Evolutionary conservation across 2,113 vertebrate species (phyloP).

Genomic region (Chaetura pelagica): DNA sequence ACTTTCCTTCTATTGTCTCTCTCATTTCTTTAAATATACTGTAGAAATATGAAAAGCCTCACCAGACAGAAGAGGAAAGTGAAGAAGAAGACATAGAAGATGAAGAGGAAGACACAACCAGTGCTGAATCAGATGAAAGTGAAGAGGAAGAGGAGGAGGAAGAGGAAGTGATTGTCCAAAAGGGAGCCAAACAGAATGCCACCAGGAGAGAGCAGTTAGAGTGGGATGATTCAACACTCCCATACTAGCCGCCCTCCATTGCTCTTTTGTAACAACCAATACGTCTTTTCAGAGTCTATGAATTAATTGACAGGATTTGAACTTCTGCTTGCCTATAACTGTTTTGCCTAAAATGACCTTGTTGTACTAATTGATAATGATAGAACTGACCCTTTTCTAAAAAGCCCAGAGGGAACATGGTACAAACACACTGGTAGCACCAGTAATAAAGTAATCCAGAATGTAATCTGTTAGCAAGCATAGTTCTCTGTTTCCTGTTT

Average conservation of each 20-base stretch:
- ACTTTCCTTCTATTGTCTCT: not conserved
- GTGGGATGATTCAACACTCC: conserved; percentile 89
- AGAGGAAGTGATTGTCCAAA: conserved; percentile 74
- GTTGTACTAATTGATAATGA: conserved; percentile 14
- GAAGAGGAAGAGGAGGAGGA: conserved; percentile 83
- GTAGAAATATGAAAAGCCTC: conserved; percentile 86
- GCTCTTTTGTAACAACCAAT: conserved; percentile 78
- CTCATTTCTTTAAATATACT: conserved; percentile 9
- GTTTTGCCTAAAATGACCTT: conserved; percentile 45
- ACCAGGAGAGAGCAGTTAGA: conserved; percentile 86
- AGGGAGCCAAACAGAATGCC: conserved; percentile 74
- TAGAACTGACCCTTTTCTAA: conserved; percentile 14
- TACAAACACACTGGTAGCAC: not conserved
- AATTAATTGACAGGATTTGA: conserved; percentile 71
- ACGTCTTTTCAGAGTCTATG: conserved; percentile 63
- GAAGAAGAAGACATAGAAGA: conserved; percentile 86
- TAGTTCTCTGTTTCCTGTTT: conserved; percentile 34
- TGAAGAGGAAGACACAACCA: conserved; percentile 88
- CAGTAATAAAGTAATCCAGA: not conserved
- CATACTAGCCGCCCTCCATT: conserved; percentile 77
- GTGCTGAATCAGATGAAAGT: conserved; percentile 91
- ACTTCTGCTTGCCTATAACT: conserved; percentile 53
- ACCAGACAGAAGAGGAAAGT: conserved; percentile 82
- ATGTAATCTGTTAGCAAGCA: not conserved
- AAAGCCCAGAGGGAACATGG: not conserved